A percentile compares a stretch with the other conserved stretches of the same genome.
Evolutionary conservation across 2,888 invertebrate species (phyloP).

Genomic region (Epiblema foenella): DNA sequence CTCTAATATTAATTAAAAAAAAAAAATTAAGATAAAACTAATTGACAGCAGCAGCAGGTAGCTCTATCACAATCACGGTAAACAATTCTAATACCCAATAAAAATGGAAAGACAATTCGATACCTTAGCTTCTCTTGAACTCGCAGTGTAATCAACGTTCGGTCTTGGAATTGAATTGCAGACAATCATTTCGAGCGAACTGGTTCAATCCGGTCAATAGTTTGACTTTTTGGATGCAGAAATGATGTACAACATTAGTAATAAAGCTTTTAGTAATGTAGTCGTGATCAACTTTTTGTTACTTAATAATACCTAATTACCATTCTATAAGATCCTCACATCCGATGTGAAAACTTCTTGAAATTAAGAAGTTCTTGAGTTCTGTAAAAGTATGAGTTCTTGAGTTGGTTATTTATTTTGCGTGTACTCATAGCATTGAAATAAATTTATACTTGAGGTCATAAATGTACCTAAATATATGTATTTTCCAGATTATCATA

Average conservation of each 20-base stretch:
- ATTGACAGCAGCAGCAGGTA: background rate
- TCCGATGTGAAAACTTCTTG: background rate
- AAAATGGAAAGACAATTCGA: conserved; percentile 45
- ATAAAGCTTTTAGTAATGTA: conserved; percentile 38
- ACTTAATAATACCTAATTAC: background rate
- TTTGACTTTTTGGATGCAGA: conserved; percentile 14
- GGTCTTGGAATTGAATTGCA: conserved; percentile 54
- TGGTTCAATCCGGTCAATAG: conserved; percentile 27
- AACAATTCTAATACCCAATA: conserved; percentile 44
- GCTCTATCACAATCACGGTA: conserved; percentile 11
- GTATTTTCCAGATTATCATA: too few species aligned
- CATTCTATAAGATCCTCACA: too few species aligned
- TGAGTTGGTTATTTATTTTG: background rate
- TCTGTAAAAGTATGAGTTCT: background rate
- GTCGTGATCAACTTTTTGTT: conserved; percentile 22
- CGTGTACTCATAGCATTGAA: too few species aligned
- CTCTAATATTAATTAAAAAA: too few species aligned
- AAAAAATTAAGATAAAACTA: too few species aligned
- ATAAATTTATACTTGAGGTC: too few species aligned
- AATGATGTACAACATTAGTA: conserved; percentile 19
- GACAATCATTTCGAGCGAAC: conserved; percentile 50
- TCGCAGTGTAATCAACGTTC: conserved; percentile 54
- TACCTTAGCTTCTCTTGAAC: conserved; percentile 45
- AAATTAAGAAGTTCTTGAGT: background rate
- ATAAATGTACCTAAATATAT: too few species aligned